These are phyloP conservation scores for Drosophila anomalata DNA, from an alignment of 2,888 invertebrate species.

Conservation along the genomic window DNA sequence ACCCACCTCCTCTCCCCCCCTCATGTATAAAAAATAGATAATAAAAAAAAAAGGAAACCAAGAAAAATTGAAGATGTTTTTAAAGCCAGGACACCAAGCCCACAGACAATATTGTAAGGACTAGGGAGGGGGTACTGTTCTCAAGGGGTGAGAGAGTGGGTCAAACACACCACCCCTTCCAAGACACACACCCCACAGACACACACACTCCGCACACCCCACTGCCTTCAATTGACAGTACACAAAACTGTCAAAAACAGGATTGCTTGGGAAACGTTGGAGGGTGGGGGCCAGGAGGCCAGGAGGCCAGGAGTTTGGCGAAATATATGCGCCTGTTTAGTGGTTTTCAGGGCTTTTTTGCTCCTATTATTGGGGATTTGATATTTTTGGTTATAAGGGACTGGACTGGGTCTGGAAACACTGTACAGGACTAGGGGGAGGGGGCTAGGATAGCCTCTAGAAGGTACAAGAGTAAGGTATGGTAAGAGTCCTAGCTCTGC, in stretches of 20 bases:
- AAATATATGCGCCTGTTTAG: slow-evolving; percentile 17
- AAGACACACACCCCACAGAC: neutral
- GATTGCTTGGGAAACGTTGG: slow-evolving; percentile 9
- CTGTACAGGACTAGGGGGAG: no score
- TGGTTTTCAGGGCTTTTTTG: slow-evolving; percentile 10
- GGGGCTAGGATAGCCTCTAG: no score
- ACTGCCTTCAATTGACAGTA: slow-evolving; percentile 75
- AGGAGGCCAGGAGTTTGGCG: neutral
- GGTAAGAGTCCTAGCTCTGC: no score
- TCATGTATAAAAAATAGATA: slow-evolving; percentile 8
- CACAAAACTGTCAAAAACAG: slow-evolving; percentile 77
- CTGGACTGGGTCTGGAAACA: no score
- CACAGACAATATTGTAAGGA: slow-evolving; percentile 36
- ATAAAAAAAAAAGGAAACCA: slow-evolving; percentile 38
- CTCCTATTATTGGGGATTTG: neutral
- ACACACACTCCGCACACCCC: neutral
- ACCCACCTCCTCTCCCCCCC: slow-evolving; percentile 6
- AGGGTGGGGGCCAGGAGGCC: neutral
- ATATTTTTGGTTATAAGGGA: neutral
- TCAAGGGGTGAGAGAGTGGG: slow-evolving; percentile 18
- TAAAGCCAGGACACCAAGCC: slow-evolving; percentile 53
- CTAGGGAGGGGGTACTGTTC: neutral
- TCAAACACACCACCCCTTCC: slow-evolving; percentile 19
- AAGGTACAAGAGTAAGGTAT: no score
- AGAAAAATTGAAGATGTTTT: slow-evolving; percentile 78